Percentiles rank a stretch among this genome's conserved stretches.
Conservation (phyloP, 1,140 invertebrate species). For the Dolichoris vasculosae region DNA sequence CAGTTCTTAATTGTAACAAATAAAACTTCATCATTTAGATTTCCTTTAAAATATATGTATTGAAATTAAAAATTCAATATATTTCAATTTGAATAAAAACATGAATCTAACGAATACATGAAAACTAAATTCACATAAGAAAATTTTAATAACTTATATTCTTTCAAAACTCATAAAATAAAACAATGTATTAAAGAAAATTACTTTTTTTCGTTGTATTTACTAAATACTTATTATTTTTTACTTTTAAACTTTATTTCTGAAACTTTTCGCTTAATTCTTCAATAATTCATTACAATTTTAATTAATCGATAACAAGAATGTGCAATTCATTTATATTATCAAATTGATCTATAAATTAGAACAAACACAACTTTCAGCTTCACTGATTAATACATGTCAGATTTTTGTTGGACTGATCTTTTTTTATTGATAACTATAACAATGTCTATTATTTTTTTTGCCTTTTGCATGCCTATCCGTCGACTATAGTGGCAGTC, state of each 20-base stretch:
- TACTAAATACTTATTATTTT: constrained; percentile 36
- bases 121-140: neutral
- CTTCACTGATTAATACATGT: constrained; percentile 56
- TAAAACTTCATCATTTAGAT: constrained; percentile 24
- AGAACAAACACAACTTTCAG: constrained; percentile 59
- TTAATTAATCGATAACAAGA: neutral
- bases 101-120: constrained; percentile 30
- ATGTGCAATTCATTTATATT: constrained; percentile 50
- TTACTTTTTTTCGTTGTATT: constrained; percentile 31
- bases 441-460: constrained; percentile 57
- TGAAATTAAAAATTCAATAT: neutral
- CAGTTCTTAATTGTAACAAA: constrained; percentile 50
- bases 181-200: neutral
- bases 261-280: neutral
- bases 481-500: constrained; percentile 36
- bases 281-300: constrained; percentile 4
- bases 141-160: neutral
- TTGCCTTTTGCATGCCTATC: neutral
- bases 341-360: constrained; percentile 61
- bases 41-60: neutral
- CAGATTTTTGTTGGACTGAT: constrained; percentile 41
- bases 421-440: constrained; percentile 52
- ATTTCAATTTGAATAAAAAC: constrained; percentile 5
- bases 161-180: neutral
- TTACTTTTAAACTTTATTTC: constrained; percentile 14